Percentiles rank a stretch among this genome's conserved stretches.
These are phyloP conservation scores for Prosopocoilus inquinatus DNA, from an alignment of 2,888 invertebrate species.

Conservation along the genomic window DNA sequence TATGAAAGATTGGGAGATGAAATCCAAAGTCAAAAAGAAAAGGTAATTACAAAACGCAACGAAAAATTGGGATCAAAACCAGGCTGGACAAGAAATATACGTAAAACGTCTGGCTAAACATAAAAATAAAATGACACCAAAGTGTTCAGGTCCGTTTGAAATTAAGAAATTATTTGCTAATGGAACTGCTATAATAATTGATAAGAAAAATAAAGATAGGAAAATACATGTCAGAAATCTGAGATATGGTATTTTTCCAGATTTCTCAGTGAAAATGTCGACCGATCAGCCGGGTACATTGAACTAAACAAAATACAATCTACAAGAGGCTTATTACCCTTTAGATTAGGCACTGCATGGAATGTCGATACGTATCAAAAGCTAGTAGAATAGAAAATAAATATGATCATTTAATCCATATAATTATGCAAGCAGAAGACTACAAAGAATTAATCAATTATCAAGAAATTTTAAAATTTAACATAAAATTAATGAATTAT, in stretches of 20 bases:
- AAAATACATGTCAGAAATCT: neutral
- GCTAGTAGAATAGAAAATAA: neutral
- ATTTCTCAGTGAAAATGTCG: neutral
- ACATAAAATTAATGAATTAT: conserved; percentile 3
- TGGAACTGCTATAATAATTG: neutral
- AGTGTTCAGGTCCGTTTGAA: neutral
- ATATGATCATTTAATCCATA: neutral
- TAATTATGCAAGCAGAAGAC: neutral
- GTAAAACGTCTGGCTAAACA: too few species aligned
- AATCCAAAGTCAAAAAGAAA: neutral
- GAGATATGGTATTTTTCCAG: neutral
- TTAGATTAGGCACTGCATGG: neutral
- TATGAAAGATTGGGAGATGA: neutral
- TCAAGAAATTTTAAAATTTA: conserved; percentile 6
- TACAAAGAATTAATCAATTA: conserved; percentile 8
- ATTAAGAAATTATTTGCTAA: neutral
- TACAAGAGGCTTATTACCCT: neutral
- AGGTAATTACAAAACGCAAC: neutral
- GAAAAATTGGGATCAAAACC: neutral
- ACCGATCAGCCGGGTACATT: neutral
- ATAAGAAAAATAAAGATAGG: neutral
- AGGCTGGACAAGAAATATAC: neutral
- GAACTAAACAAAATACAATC: too few species aligned
- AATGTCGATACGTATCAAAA: neutral
- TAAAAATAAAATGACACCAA: too few species aligned